Percentiles rank a stretch among this genome's conserved stretches.
phyloP scores from a whole-genome alignment of 2,113 vertebrate genomes.

The Ginglymostoma cirratum region DNA sequence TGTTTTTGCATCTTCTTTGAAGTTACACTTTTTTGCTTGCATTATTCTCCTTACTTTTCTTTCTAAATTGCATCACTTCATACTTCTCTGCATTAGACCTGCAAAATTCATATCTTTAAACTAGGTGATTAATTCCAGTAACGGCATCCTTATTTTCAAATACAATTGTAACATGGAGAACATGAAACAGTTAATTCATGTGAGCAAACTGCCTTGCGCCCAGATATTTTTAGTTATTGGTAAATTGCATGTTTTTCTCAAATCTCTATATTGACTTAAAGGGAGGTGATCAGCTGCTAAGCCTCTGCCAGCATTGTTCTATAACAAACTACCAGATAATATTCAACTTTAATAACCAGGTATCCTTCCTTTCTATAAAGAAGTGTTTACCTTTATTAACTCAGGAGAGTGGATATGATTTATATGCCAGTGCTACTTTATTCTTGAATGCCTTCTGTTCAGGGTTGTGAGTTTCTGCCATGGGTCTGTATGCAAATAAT shows the following conservation, averaged over 20 bases:
- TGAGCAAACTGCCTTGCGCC: background rate
- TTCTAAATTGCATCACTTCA: background rate
- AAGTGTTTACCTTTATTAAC: background rate
- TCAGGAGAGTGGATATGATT: background rate
- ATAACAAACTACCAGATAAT: background rate
- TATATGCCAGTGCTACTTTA: background rate
- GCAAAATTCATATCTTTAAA: slow-evolving; percentile 9
- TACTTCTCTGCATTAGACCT: background rate
- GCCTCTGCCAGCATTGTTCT: background rate
- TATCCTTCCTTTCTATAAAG: background rate
- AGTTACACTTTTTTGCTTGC: background rate
- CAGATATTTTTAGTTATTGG: background rate
- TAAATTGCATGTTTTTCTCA: background rate
- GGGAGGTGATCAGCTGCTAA: background rate
- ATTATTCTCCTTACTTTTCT: background rate
- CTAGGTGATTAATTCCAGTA: background rate
- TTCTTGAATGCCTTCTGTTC: too few species aligned
- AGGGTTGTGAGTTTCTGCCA: too few species aligned
- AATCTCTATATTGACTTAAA: background rate
- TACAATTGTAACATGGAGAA: background rate
- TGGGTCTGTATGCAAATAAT: too few species aligned
- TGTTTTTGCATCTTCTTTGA: background rate
- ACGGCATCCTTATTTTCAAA: background rate
- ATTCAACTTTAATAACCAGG: background rate
- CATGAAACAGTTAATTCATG: background rate